Percentiles rank a stretch among this genome's conserved stretches.
These are phyloP conservation scores for Epizoanthus fatuus DNA, from an alignment of 92 coral and sea anemone species.

Conservation along the genomic window DNA sequence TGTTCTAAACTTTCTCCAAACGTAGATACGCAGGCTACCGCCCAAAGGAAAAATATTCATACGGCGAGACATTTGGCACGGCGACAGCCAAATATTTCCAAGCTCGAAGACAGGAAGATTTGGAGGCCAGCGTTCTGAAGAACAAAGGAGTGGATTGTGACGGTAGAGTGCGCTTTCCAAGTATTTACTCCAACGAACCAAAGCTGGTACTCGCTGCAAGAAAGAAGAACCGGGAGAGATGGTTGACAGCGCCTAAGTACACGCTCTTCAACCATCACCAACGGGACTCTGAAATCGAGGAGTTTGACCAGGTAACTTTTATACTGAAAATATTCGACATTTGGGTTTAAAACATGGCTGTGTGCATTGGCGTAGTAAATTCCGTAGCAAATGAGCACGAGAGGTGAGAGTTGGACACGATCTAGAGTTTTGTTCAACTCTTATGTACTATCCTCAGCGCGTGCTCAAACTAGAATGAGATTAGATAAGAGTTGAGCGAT, in stretches of 20 bases:
- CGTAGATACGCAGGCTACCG: slow-evolving; percentile 88
- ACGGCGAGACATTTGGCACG: slow-evolving; percentile 89
- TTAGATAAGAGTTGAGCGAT: too few species aligned
- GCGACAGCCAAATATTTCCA: slow-evolving; percentile 88
- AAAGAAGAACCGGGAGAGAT: slow-evolving; percentile 71
- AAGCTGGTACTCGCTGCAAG: slow-evolving; percentile 84
- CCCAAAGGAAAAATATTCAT: slow-evolving; percentile 77
- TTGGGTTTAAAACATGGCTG: too few species aligned
- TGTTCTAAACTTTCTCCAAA: too few species aligned
- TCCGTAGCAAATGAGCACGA: too few species aligned
- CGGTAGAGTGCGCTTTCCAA: slow-evolving; percentile 69
- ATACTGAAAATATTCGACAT: too few species aligned
- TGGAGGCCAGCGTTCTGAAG: slow-evolving; percentile 53
- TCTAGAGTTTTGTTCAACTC: too few species aligned
- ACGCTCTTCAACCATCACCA: slow-evolving; percentile 68
- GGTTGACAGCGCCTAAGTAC: slow-evolving; percentile 70
- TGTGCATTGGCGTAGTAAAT: too few species aligned
- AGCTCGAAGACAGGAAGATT: slow-evolving; percentile 58
- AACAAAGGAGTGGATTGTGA: slow-evolving; percentile 73
- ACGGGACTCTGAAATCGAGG: slow-evolving; percentile 76
- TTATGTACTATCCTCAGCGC: too few species aligned
- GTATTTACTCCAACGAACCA: slow-evolving; percentile 79
- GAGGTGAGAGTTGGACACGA: too few species aligned
- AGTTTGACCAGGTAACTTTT: slow-evolving; percentile 73
- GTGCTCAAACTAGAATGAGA: too few species aligned